Conservation (phyloP, 2,113 vertebrate genomes). For the Uria aalge region DNA sequence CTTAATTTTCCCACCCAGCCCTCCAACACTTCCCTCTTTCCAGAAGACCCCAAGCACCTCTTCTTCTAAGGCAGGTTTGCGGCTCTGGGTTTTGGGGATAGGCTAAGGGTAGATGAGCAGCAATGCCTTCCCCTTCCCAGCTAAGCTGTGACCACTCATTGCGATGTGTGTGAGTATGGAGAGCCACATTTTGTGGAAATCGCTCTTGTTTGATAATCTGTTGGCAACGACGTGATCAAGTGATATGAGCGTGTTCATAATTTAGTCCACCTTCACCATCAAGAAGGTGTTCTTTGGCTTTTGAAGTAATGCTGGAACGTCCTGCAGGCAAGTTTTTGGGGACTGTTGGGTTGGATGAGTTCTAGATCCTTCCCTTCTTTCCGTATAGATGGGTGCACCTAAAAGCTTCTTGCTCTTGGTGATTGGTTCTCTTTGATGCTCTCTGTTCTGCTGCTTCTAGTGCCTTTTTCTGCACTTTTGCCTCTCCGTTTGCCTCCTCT, state of each 20-base stretch:
- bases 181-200: background rate
- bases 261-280: background rate
- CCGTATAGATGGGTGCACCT: background rate
- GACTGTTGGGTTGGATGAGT: background rate
- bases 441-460: background rate
- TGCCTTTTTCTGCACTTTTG: background rate
- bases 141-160: background rate
- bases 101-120: background rate
- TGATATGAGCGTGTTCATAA: fast-evolving
- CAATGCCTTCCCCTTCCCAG: background rate
- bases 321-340: background rate
- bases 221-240: fast-evolving
- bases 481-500: background rate
- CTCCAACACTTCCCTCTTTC: background rate
- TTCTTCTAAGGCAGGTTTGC: background rate
- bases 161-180: fast-evolving
- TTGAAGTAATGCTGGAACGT: background rate
- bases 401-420: background rate
- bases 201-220: background rate
- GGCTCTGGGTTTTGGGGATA: background rate
- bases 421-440: background rate
- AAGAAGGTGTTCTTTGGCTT: background rate
- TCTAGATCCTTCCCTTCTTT: background rate
- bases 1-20: background rate
- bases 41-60: background rate